phyloP scores from a whole-genome alignment of 2,797 vertebrate genomes.

The Eulemur coronatus region DNA sequence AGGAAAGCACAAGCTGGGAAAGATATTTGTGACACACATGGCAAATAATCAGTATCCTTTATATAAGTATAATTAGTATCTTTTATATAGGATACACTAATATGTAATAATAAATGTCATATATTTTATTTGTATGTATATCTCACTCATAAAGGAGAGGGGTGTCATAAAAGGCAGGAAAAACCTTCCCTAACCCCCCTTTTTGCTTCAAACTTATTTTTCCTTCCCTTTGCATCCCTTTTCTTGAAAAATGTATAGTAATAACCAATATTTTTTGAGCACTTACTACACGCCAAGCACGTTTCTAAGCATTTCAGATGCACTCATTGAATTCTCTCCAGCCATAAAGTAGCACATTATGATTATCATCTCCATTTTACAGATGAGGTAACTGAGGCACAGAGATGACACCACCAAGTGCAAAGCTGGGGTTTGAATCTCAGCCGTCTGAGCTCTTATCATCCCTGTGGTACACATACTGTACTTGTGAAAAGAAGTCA shows the following conservation, averaged over 20 bases:
- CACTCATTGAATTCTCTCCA: not conserved
- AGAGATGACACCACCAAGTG: not conserved
- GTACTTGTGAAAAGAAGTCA: not conserved
- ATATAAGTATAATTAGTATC: not conserved
- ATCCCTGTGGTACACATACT: not conserved
- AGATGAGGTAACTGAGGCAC: not conserved
- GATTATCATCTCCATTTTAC: not conserved
- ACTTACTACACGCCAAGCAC: not conserved
- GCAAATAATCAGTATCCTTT: not conserved
- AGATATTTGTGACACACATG: not conserved
- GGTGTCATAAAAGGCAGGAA: not conserved
- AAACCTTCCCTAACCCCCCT: not conserved
- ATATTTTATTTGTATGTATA: not conserved
- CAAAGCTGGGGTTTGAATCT: not conserved
- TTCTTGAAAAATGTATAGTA: not conserved
- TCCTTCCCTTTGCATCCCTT: not conserved
- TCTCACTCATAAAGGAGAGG: not conserved
- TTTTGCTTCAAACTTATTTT: not conserved
- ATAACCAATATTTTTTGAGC: not conserved
- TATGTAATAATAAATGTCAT: not conserved
- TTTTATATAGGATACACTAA: not conserved
- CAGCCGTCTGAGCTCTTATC: not conserved
- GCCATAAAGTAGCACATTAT: not conserved
- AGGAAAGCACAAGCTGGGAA: not conserved
- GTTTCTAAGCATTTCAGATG: not conserved